phyloP scores from a whole-genome alignment of 2,888 invertebrate species.

The Clostera curtula region DNA sequence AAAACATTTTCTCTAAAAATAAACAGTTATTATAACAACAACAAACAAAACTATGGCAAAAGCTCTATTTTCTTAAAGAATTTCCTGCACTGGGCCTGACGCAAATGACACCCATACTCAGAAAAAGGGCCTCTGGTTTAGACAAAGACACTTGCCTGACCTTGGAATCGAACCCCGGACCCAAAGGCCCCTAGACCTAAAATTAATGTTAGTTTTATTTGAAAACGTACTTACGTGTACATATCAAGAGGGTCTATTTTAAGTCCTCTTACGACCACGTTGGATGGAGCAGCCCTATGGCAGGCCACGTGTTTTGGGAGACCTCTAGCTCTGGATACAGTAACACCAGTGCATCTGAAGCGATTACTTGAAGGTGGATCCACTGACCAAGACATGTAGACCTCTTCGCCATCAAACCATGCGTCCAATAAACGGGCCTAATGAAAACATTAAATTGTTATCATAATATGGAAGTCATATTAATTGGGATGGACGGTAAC shows the following conservation, averaged over 20 bases:
- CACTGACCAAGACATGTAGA: conserved; percentile 56
- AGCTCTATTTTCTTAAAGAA: too few relatives aligned
- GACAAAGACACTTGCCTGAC: too few relatives aligned
- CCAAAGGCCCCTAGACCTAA: too few relatives aligned
- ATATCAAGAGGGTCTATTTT: conserved; percentile 55
- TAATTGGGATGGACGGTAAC: too few relatives aligned
- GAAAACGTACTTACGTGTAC: conserved; percentile 49
- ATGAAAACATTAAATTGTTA: neutral
- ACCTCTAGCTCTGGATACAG: conserved; percentile 47
- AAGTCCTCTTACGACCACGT: conserved; percentile 52
- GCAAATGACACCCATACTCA: too few relatives aligned
- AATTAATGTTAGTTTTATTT: too few relatives aligned
- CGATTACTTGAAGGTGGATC: conserved; percentile 48
- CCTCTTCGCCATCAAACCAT: conserved; percentile 58
- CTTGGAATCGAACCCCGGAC: too few relatives aligned
- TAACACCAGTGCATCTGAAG: conserved; percentile 60
- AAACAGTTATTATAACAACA: too few relatives aligned
- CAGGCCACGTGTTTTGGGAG: conserved; percentile 60
- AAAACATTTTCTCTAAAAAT: too few relatives aligned
- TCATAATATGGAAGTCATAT: neutral
- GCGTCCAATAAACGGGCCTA: conserved; percentile 56
- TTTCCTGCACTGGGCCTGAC: too few relatives aligned
- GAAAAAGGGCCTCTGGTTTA: too few relatives aligned
- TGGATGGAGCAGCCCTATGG: conserved; percentile 53
- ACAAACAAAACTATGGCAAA: too few relatives aligned